phyloP scores from a whole-genome alignment of 2,888 invertebrate species.

The Cheilosia pagana region DNA sequence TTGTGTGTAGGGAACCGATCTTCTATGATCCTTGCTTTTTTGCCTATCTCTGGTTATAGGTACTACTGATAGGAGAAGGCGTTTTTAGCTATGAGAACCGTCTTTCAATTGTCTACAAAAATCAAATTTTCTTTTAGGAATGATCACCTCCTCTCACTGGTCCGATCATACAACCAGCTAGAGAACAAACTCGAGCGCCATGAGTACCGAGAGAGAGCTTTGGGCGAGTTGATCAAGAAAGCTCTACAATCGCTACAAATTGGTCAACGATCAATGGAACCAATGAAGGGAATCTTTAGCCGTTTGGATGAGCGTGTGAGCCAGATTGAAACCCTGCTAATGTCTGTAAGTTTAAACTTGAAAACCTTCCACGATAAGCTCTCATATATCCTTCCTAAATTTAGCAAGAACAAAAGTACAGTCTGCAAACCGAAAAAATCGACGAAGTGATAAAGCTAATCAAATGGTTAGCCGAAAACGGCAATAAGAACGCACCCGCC shows the following conservation, averaged over 20 bases:
- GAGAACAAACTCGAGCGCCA: conserved; percentile 94
- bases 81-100: no score
- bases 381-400: background rate
- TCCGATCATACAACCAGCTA: conserved; percentile 90
- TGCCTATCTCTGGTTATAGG: no score
- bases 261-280: conserved; percentile 88
- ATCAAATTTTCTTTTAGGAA: conserved; percentile 30
- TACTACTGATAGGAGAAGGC: no score
- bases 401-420: conserved; percentile 83
- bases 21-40: background rate
- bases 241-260: conserved; percentile 89
- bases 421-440: conserved; percentile 81
- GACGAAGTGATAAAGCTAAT: conserved; percentile 81
- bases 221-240: conserved; percentile 92
- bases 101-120: background rate
- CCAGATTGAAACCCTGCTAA: conserved; percentile 90
- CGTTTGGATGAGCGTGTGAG: conserved; percentile 90
- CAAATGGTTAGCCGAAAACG: conserved; percentile 82
- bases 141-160: conserved; percentile 91
- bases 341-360: conserved; percentile 85
- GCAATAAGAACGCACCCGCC: conserved; percentile 38
- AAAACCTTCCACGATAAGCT: background rate
- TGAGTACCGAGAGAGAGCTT: conserved; percentile 90
- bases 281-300: conserved; percentile 87
- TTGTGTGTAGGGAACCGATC: no score